Percentiles rank a stretch among this genome's conserved stretches.
Evolutionary conservation across 1,140 invertebrate species (phyloP).

Genomic region (Philotrypesis tridentata): DNA sequence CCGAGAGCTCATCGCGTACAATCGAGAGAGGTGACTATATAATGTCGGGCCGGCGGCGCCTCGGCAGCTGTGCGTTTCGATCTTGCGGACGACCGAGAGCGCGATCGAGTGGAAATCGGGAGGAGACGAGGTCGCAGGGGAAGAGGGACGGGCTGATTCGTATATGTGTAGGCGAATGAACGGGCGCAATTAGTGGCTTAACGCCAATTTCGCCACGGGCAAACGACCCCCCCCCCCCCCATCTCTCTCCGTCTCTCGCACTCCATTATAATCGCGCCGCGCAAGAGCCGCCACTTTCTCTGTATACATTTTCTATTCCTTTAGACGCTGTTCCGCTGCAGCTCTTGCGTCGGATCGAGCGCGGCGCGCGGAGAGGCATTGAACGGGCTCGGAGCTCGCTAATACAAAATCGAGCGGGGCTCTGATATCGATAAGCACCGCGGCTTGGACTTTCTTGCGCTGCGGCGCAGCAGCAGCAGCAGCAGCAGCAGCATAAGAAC

Average conservation of each 20-base stretch:
- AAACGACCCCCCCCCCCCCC: no score
- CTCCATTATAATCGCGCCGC: neutral
- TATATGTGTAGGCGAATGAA: slow-evolving; percentile 36
- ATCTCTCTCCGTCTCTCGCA: neutral
- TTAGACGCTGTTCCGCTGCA: no score
- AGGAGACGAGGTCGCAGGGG: neutral
- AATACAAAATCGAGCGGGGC: neutral
- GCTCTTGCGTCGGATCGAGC: neutral
- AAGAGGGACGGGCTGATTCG: slow-evolving; percentile 9
- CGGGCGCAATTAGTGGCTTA: slow-evolving; percentile 47
- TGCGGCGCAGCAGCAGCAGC: neutral
- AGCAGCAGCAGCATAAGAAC: neutral
- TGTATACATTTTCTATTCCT: neutral
- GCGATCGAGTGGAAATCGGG: slow-evolving; percentile 5
- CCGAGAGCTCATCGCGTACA: no score
- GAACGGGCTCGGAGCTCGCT: neutral
- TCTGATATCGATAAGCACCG: neutral
- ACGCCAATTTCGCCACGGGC: slow-evolving; percentile 8
- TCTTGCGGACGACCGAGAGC: slow-evolving; percentile 1
- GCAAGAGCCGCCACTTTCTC: neutral
- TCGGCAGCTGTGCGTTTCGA: neutral
- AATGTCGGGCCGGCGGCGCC: neutral
- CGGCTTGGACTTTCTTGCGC: neutral
- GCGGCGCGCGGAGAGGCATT: neutral
- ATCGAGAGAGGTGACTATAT: neutral